Conservation (phyloP, 2,797 vertebrate species). For the Rhabdophis nuchalis region DNA sequence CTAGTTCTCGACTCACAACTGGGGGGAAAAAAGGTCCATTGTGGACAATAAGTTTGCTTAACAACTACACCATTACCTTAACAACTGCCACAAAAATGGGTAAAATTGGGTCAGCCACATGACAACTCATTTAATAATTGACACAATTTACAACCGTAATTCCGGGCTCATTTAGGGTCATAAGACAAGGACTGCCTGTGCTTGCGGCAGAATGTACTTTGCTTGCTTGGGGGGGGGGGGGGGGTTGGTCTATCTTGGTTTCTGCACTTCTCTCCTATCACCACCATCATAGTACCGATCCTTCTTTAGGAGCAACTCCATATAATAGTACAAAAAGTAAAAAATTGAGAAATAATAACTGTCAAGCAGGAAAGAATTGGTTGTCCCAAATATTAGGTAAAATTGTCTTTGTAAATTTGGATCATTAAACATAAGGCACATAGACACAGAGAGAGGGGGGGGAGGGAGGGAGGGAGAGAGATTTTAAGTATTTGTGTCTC, state of each 20-base stretch:
- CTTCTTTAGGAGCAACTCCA: not conserved
- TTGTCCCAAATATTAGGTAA: slow-evolving; percentile 9
- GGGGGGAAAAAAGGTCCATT: too few species aligned
- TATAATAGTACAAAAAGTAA: not conserved
- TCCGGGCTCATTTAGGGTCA: too few species aligned
- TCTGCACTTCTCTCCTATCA: not conserved
- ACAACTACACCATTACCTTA: too few species aligned
- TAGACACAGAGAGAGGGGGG: not conserved
- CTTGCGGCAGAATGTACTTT: not conserved
- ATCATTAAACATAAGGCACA: not conserved
- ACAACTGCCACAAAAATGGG: too few species aligned
- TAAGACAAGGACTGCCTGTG: too few species aligned
- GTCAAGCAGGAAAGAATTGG: not conserved
- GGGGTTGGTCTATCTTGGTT: not conserved
- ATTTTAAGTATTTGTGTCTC: accelerated
- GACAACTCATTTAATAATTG: too few species aligned
- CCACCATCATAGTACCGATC: not conserved
- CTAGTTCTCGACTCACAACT: too few species aligned
- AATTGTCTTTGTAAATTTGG: not conserved
- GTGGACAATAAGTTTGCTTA: too few species aligned
- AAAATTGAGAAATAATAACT: not conserved
- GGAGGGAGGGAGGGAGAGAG: too few species aligned
- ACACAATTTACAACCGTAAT: too few species aligned
- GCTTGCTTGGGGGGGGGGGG: too few species aligned
- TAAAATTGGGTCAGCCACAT: too few species aligned